A percentile compares a stretch with the other conserved stretches of the same genome.
These are phyloP conservation scores for Stenchaetothrips biformis DNA, from an alignment of 2,888 invertebrate genomes.

Conservation along the genomic window DNA sequence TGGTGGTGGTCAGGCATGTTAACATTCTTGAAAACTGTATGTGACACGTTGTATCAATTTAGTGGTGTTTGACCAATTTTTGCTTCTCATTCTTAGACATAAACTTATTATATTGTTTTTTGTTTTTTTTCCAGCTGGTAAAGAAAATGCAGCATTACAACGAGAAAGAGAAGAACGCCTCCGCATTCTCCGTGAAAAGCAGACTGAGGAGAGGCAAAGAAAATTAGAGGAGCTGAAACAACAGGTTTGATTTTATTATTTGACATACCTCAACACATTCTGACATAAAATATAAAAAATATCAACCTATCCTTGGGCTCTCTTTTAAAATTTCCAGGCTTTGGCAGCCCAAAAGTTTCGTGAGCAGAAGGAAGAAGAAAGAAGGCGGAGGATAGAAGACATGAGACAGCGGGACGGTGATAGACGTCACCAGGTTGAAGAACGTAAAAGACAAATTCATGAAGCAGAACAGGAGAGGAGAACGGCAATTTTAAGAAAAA, in stretches of 20 bases:
- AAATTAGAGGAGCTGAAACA: slow-evolving; percentile 84
- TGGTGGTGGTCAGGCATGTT: too few species aligned
- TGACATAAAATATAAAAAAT: not conserved
- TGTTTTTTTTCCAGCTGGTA: slow-evolving; percentile 34
- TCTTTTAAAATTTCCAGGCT: slow-evolving; percentile 48
- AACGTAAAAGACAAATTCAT: slow-evolving; percentile 81
- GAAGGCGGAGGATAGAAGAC: slow-evolving; percentile 75
- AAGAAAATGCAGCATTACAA: slow-evolving; percentile 35
- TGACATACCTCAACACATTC: slow-evolving; percentile 17
- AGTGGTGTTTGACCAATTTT: slow-evolving; percentile 16
- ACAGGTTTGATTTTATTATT: slow-evolving; percentile 49
- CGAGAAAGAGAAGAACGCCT: slow-evolving; percentile 57
- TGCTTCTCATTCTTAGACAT: slow-evolving; percentile 18
- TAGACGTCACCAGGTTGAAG: slow-evolving; percentile 59
- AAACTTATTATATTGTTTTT: not conserved
- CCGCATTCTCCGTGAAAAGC: slow-evolving; percentile 73
- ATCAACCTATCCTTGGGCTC: not conserved
- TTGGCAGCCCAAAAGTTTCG: slow-evolving; percentile 83
- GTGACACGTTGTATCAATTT: too few species aligned
- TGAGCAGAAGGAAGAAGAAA: slow-evolving; percentile 81
- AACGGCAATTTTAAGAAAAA: slow-evolving; percentile 79
- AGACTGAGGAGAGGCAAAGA: slow-evolving; percentile 83
- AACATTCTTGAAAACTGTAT: too few species aligned
- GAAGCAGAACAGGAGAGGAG: slow-evolving; percentile 83
- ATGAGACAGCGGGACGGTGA: slow-evolving; percentile 72